These are phyloP conservation scores for Eulacestoma nigropectus DNA, from an alignment of 2,113 vertebrate species.

Conservation along the genomic window DNA sequence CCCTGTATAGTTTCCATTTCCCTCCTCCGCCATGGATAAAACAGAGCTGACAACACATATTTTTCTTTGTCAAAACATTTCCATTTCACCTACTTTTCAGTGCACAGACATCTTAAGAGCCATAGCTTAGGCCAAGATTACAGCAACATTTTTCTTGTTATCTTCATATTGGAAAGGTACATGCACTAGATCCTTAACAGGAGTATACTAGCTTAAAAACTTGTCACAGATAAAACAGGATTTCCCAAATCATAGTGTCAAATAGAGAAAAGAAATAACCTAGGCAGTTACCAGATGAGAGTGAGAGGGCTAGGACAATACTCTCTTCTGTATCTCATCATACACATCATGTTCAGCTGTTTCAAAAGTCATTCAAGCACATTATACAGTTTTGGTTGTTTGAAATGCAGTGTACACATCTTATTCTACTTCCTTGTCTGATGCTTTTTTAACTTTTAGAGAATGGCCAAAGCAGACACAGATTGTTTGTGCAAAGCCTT, in stretches of 20 bases:
- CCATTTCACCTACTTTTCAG: constrained; percentile 57
- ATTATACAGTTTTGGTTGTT: background rate
- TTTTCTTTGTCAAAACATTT: constrained; percentile 72
- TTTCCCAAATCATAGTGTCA: constrained; percentile 3
- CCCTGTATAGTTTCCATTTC: constrained; percentile 45
- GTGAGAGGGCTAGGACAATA: background rate
- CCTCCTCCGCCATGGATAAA: constrained; percentile 44
- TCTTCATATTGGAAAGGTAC: constrained; percentile 46
- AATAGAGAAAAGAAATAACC: background rate
- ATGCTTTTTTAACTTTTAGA: background rate
- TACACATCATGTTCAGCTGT: background rate
- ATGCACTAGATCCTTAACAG: background rate
- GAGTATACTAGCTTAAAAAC: background rate
- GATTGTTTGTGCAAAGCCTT: background rate
- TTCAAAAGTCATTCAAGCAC: background rate
- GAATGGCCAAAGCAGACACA: background rate
- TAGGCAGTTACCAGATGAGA: background rate
- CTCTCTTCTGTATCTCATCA: background rate
- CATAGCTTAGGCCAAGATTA: constrained; percentile 1
- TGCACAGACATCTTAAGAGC: constrained; percentile 39
- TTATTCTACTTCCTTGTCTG: background rate
- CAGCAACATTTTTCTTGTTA: constrained; percentile 36
- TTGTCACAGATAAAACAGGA: background rate
- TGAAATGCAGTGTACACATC: background rate
- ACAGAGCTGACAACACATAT: constrained; percentile 62